Conservation (phyloP, 2,888 invertebrate genomes). For the Gisinianus flammeolus region DNA sequence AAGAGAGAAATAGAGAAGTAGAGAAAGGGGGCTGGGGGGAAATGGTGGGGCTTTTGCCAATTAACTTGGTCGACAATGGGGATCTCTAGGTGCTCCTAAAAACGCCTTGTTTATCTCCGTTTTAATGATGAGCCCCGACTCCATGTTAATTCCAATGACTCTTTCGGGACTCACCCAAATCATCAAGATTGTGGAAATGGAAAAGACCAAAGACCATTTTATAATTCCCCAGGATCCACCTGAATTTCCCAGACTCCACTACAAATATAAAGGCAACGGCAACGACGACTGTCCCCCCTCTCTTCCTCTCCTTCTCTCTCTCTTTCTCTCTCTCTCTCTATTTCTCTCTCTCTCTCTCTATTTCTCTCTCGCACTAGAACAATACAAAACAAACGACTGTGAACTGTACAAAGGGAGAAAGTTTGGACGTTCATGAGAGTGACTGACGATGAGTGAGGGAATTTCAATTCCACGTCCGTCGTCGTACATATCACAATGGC, state of each 20-base stretch:
- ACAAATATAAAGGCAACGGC: too few relatives aligned
- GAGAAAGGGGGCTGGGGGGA: not conserved
- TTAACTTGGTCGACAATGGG: constrained; percentile 35
- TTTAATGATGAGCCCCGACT: constrained; percentile 38
- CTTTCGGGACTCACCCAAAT: constrained; percentile 40
- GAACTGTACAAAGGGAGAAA: not conserved
- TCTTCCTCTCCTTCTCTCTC: not conserved
- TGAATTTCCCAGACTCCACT: not conserved
- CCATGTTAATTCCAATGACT: constrained; percentile 42
- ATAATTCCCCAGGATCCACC: constrained; percentile 11
- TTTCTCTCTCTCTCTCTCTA: too few relatives aligned
- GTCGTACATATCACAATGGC: too few relatives aligned
- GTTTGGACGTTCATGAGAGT: not conserved
- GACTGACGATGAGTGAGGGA: too few relatives aligned
- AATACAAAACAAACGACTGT: not conserved
- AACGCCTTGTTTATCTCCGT: constrained; percentile 40
- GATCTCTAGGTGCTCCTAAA: constrained; percentile 15
- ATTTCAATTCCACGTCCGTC: too few relatives aligned
- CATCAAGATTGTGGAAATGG: constrained; percentile 29
- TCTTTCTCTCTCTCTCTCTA: too few relatives aligned
- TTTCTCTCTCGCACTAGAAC: not conserved
- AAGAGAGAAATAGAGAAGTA: not conserved
- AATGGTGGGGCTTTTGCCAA: constrained; percentile 23
- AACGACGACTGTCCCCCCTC: not conserved
- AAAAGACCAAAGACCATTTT: constrained; percentile 27